Evolutionary conservation across 2,888 invertebrate species (phyloP), one percentile per base, ranked within the genome.

Genomic region (Spisula subtruncata): DNA sequence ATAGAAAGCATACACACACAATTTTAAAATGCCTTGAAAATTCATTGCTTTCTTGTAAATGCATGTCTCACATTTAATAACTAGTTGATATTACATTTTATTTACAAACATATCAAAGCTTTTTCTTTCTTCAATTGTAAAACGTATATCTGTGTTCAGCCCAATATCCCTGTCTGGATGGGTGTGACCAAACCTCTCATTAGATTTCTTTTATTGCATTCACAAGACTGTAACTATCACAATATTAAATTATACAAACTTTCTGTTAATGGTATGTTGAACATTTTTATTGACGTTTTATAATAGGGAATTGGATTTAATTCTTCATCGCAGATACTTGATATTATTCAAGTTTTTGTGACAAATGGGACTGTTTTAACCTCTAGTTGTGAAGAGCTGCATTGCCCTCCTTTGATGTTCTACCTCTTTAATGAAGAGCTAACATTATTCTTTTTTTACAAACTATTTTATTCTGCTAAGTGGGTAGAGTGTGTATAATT

Each of bases 301-400:
- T 46, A 41, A 46, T 75, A 29, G 29, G 46, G 75, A 75, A 75
- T 35, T 75, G 75, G 16, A 75, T 75, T 75, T 25, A 75, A 35
- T 75, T 75, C 32, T 16, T 35, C 75, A 32, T 51, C 80, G 35
- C 54, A 32, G 86, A 80, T 80, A 86, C 80, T 81, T 86, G 80
- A 86, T 86, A 81, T 81, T 60, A 86, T 86, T 86, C 86, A 86
- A 66, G 81, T 81, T 60, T 41, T 60, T 41, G 56, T 54, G 32
- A 66, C 5, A 81, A 80, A 86, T 18, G 16, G 41, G n/a, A 66
- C 66, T 75, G 84, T 48, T 66, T 84, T 84, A 20, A 46, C 81
- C 81, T 35, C 35, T 0, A 46, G 25, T 46, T 46, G 81, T n/a
- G 25, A 51, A 46, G 51, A 81, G 18, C 46, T 46, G 75, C 20